phyloP scores from a whole-genome alignment of 2,113 vertebrate species.

The Hepsetus odoe region DNA sequence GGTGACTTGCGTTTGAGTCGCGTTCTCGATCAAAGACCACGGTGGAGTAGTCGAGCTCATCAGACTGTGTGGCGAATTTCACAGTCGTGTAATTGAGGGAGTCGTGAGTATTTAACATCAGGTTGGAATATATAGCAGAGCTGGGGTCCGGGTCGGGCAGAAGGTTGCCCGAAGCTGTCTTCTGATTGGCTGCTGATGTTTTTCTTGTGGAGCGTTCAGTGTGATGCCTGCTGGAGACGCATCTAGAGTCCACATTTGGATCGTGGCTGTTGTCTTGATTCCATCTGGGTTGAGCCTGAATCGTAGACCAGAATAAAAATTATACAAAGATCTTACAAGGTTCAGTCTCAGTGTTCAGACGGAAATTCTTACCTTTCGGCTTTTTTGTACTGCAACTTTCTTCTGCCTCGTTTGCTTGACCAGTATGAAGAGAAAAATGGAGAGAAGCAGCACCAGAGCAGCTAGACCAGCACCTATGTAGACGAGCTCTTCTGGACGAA shows the following conservation, averaged over 20 bases:
- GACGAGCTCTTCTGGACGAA: constrained; percentile 52
- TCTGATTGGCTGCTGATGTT: neutral
- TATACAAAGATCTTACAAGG: no score
- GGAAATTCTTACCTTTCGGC: neutral
- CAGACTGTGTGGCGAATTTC: neutral
- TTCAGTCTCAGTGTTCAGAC: neutral
- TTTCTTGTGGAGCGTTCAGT: neutral
- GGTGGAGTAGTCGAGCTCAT: constrained; percentile 51
- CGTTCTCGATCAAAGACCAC: constrained; percentile 44
- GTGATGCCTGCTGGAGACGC: no score
- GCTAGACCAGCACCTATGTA: constrained; percentile 51
- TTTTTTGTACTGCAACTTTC: neutral
- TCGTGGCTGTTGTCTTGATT: neutral
- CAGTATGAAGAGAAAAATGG: constrained; percentile 41
- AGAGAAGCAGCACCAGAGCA: constrained; percentile 36
- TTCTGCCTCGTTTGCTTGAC: constrained; percentile 49
- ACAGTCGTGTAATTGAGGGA: neutral
- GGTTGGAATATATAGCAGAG: neutral
- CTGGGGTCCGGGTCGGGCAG: neutral
- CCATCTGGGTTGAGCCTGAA: neutral
- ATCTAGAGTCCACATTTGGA: neutral
- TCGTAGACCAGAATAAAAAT: neutral
- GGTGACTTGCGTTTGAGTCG: neutral
- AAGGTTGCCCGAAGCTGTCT: neutral
- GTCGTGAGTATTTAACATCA: neutral